Conservation (phyloP, 2,113 vertebrate species). For the Narcine bancroftii region DNA sequence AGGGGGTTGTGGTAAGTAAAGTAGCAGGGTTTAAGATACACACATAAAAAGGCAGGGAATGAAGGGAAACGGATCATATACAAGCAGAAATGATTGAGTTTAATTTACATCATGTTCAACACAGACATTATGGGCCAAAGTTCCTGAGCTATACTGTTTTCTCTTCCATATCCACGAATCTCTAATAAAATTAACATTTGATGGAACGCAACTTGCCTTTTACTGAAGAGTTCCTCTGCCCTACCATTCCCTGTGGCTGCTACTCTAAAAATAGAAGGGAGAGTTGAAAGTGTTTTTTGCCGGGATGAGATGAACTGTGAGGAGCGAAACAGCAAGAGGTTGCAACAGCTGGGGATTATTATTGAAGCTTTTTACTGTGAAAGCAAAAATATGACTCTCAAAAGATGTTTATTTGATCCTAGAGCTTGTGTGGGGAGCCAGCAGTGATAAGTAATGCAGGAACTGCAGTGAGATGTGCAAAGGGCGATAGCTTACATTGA, state of each 20-base stretch:
- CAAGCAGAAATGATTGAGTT: too few relatives aligned
- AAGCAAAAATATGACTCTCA: neutral
- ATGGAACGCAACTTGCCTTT: too few relatives aligned
- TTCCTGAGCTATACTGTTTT: too few relatives aligned
- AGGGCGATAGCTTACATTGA: neutral
- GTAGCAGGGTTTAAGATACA: too few relatives aligned
- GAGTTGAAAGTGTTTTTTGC: neutral
- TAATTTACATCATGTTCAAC: too few relatives aligned
- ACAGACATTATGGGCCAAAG: too few relatives aligned
- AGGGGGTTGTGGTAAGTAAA: too few relatives aligned
- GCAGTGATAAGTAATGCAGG: neutral
- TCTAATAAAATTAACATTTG: too few relatives aligned
- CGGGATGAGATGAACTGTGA: neutral
- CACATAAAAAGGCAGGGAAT: too few relatives aligned
- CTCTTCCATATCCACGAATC: too few relatives aligned
- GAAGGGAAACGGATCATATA: too few relatives aligned
- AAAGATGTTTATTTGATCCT: conserved; percentile 21
- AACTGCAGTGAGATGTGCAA: neutral
- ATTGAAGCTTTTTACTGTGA: neutral
- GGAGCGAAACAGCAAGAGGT: neutral
- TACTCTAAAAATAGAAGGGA: neutral
- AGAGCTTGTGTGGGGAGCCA: neutral
- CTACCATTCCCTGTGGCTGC: neutral
- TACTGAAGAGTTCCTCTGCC: neutral
- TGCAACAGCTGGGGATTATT: neutral